Percentiles rank a stretch among this genome's conserved stretches.
Evolutionary conservation across 2,113 vertebrate species (phyloP).

Genomic region (Eublepharis macularius): DNA sequence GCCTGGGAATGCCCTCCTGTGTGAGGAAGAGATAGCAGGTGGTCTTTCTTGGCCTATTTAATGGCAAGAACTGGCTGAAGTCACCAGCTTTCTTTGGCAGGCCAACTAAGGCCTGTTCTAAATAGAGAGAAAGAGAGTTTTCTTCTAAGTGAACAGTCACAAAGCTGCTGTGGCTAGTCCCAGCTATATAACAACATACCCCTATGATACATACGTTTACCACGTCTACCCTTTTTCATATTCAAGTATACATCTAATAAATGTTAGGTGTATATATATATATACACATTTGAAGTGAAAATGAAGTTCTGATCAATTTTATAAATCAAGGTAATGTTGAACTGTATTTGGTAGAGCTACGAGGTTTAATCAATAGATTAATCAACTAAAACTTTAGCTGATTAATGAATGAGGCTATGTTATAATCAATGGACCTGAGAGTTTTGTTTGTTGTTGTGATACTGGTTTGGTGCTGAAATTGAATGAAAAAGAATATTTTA

Average conservation of each 20-base stretch:
- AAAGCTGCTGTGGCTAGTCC: not conserved
- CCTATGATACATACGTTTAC: not conserved
- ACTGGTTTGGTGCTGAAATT: not conserved
- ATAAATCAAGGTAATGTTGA: not conserved
- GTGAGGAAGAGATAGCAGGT: not conserved
- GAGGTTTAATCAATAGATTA: not conserved
- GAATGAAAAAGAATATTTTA: slow-evolving; percentile 14
- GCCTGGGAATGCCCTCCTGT: not conserved
- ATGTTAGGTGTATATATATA: not conserved
- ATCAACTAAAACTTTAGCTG: not conserved
- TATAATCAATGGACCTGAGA: not conserved
- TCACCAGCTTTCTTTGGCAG: not conserved
- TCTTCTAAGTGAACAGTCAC: not conserved
- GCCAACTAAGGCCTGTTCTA: not conserved
- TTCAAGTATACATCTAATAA: not conserved
- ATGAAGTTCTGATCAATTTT: not conserved
- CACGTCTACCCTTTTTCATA: not conserved
- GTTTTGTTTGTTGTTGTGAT: not conserved
- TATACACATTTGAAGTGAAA: not conserved
- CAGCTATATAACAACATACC: not conserved
- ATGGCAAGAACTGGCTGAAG: not conserved
- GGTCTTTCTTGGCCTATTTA: not conserved
- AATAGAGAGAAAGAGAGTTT: not conserved
- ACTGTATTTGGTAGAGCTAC: not conserved
- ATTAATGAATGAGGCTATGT: not conserved